These are phyloP conservation scores for Ploceus nigricollis DNA, from an alignment of 2,113 vertebrate genomes.

Conservation along the genomic window DNA sequence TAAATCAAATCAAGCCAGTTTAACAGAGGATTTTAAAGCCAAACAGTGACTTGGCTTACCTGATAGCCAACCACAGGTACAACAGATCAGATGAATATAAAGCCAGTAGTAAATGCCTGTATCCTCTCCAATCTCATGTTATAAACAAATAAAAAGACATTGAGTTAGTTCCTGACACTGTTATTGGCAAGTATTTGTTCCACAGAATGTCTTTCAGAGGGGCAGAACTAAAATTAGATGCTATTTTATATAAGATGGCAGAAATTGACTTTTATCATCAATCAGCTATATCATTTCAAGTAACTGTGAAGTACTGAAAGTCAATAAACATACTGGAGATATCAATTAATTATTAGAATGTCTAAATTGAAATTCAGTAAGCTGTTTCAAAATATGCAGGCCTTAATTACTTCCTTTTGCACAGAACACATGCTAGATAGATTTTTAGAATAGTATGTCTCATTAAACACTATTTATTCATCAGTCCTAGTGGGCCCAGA, in stretches of 20 bases:
- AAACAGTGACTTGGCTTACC: not conserved
- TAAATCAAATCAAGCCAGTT: slow-evolving; percentile 68
- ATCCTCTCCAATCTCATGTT: not conserved
- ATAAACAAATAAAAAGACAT: not conserved
- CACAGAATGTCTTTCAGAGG: not conserved
- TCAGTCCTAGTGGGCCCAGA: not conserved
- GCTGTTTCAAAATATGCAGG: not conserved
- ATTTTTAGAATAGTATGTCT: not conserved
- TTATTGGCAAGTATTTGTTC: not conserved
- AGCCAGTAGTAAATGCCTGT: not conserved
- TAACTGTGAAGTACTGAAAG: not conserved
- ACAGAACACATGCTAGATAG: not conserved
- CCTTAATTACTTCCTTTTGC: not conserved
- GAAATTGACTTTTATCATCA: not conserved
- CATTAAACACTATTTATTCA: slow-evolving; percentile 1
- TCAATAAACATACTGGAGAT: not conserved
- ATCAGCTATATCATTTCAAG: not conserved
- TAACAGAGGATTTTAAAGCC: slow-evolving; percentile 47
- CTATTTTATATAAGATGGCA: not conserved
- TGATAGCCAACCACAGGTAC: not conserved
- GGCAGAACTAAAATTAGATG: not conserved
- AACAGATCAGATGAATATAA: not conserved
- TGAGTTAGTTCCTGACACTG: not conserved
- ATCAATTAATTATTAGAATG: not conserved
- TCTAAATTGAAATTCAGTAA: not conserved